Base-by-base conservation (phyloP, 1,140 invertebrate genomes). In the Mamestra configurata region DNA sequence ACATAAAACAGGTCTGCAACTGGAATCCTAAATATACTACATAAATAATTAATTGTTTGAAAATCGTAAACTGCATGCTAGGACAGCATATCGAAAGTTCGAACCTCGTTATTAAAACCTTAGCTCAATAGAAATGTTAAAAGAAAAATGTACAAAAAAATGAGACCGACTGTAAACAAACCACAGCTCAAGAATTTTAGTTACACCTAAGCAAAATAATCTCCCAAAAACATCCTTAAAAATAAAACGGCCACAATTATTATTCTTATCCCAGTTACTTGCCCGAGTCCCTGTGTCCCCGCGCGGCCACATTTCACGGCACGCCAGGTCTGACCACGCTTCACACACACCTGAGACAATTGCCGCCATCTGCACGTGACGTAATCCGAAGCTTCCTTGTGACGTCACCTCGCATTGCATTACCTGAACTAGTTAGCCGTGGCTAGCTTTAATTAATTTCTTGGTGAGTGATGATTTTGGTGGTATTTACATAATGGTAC, bases 341-440 rank as follows among this genome's bases (percentile, higher is more conserved):
- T 35, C 71, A 55, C 35, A 31, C 53, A 31, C 61, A 70, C 59
- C 73, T 77, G 81, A 71, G 76, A 68, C 76, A 53, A 73, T 80
- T n/a, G 24, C 18, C 57, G 53, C 46, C 51, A 68, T 59, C 72
- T 79, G 77, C 43, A 77, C 61, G 71, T 66, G 66, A 77, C 61
- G 31, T 77, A 72, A 82, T 73, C 77, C 68, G 43, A 40, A 53
- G 68, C 51, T 79, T 75, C 70, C 35, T 75, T 61, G 73, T 64
- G 55, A 76, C 57, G 57, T 35, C 40, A 59, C 72, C 20, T 55
- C 31, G 57, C 66, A 70, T 68, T 68, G 64, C 64, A 68, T 46
- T 70, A 46, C 66, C 66, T 46, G 20, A 40, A n/a, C 66, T 70
- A 64, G 57, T 61, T 76, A 40, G 55, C 55, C 57, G 35, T 70